Percentiles rank a stretch among this genome's conserved stretches.
phyloP scores from a whole-genome alignment of 1,140 invertebrate species.

The Neocloeon triangulifer region DNA sequence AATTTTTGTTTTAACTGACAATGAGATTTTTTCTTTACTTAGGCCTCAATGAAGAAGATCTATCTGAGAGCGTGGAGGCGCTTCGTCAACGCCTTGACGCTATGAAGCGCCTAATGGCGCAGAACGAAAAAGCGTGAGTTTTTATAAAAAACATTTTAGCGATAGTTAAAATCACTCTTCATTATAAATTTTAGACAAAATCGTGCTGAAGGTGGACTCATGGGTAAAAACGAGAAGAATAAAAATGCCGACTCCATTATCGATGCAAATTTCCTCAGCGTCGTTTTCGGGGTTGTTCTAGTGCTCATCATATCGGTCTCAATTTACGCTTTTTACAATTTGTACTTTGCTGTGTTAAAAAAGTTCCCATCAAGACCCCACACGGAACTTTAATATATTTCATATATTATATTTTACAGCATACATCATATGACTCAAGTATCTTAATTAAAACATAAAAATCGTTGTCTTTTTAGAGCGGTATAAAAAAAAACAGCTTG shows the following conservation, averaged over 20 bases:
- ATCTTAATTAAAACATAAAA: too few relatives aligned
- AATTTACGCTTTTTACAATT: conserved; percentile 59
- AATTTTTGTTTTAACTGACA: too few relatives aligned
- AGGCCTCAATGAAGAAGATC: too few relatives aligned
- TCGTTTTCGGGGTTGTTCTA: conserved; percentile 51
- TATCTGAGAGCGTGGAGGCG: conserved; percentile 52
- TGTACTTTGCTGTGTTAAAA: conserved; percentile 56
- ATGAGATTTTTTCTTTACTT: too few relatives aligned
- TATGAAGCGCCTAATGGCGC: conserved; percentile 58
- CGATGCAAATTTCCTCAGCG: conserved; percentile 53
- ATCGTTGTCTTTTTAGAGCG: too few relatives aligned
- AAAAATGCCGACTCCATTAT: conserved; percentile 29
- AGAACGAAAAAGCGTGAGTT: conserved; percentile 29
- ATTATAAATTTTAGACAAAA: too few relatives aligned
- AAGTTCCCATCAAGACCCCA: conserved; percentile 46
- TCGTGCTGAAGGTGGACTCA: conserved; percentile 20
- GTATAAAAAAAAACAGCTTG: too few relatives aligned
- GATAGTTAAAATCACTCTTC: too few relatives aligned
- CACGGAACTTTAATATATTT: conserved; percentile 43
- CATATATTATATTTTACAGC: too few relatives aligned
- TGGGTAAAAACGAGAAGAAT: conserved; percentile 18
- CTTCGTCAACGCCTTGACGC: conserved; percentile 44
- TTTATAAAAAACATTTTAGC: too few relatives aligned
- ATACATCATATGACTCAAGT: too few relatives aligned
- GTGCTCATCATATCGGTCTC: conserved; percentile 55